These are phyloP conservation scores for Hypomecis punctinalis DNA, from an alignment of 2,888 invertebrate species.

Conservation along the genomic window DNA sequence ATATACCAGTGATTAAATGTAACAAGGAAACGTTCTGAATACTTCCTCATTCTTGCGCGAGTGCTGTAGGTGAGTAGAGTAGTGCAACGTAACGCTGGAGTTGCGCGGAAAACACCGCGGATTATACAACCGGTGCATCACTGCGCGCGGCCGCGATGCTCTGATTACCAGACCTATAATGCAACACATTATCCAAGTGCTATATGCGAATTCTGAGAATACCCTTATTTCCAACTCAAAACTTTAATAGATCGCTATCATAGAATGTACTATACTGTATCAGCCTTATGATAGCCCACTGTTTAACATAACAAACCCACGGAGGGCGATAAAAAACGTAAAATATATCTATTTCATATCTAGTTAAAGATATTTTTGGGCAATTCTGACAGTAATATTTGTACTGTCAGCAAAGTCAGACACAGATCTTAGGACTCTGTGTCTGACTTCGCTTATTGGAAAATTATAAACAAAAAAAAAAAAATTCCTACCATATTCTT, in stretches of 20 bases:
- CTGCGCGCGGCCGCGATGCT: conserved; percentile 62
- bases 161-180: conserved; percentile 68
- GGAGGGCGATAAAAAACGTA: too few species aligned
- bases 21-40: conserved; percentile 71
- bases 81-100: conserved; percentile 60
- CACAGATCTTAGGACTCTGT: too few species aligned
- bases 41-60: conserved; percentile 76
- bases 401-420: too few species aligned
- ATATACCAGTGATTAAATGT: conserved; percentile 63
- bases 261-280: not conserved
- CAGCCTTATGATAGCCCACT: too few species aligned
- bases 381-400: too few species aligned
- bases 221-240: not conserved
- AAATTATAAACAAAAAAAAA: too few species aligned
- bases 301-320: too few species aligned
- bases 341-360: too few species aligned
- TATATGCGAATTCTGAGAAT: conserved; percentile 7
- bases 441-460: too few species aligned
- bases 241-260: not conserved
- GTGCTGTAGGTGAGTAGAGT: conserved; percentile 68
- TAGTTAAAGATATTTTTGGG: too few species aligned
- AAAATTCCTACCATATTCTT: not conserved
- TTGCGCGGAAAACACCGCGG: conserved; percentile 54
- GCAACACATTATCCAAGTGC: conserved; percentile 46
- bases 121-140: conserved; percentile 67